Conservation (phyloP, 2,797 vertebrate genomes). For the Staurois parvus region DNA sequence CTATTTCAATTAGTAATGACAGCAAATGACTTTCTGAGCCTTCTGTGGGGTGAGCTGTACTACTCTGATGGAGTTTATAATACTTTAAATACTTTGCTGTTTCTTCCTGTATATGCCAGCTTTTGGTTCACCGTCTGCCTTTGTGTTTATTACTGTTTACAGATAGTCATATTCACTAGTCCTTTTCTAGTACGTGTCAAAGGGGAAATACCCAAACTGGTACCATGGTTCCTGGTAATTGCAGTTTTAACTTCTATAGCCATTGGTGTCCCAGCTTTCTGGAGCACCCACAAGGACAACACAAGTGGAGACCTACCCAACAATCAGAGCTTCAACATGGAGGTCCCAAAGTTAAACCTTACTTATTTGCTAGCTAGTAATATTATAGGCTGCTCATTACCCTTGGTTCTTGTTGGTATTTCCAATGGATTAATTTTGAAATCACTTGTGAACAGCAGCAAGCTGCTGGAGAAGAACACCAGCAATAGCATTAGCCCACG, state of each 20-base stretch:
- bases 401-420: conserved; percentile 48
- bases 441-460: conserved; percentile 26
- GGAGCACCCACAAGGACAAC: conserved; percentile 41
- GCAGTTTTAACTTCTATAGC: conserved; percentile 27
- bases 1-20: conserved; percentile 49
- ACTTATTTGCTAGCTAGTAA: conserved; percentile 46
- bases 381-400: conserved; percentile 48
- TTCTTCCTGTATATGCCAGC: conserved; percentile 47
- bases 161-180: conserved; percentile 57
- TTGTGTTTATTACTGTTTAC: conserved; percentile 49
- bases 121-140: conserved; percentile 60
- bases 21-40: conserved; percentile 50
- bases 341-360: conserved; percentile 39
- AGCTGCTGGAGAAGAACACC: conserved; percentile 19
- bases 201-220: conserved; percentile 30
- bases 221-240: conserved; percentile 41
- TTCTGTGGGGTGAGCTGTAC: conserved; percentile 52
- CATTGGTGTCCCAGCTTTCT: conserved; percentile 46
- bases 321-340: conserved; percentile 31
- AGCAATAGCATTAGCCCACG: not conserved
- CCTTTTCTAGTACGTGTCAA: conserved; percentile 43
- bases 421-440: conserved; percentile 50
- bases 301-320: not conserved
- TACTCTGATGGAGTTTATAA: conserved; percentile 46
- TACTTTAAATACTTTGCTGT: conserved; percentile 40